Conservation (phyloP, 92 coral and sea anemone genomes). For the Zoanthus gigantus region DNA sequence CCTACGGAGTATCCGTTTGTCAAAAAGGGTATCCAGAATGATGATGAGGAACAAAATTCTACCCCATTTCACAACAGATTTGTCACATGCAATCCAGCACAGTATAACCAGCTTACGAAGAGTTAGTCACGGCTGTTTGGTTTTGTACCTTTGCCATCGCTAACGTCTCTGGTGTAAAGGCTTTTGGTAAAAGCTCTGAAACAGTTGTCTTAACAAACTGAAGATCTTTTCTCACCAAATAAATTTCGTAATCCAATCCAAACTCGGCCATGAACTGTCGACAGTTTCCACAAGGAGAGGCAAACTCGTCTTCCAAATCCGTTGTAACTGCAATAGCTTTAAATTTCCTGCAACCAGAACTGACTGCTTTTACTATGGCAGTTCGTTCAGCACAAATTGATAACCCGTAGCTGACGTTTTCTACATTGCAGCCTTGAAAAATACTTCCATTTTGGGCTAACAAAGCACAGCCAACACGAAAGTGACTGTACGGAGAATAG, state of each 20-base stretch:
- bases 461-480: slow-evolving; percentile 97
- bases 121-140: neutral
- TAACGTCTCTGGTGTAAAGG: slow-evolving; percentile 81
- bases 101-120: no score
- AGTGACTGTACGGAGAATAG: slow-evolving; percentile 95
- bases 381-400: slow-evolving; percentile 96
- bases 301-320: slow-evolving; percentile 72
- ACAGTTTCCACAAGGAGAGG: slow-evolving; percentile 94
- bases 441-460: slow-evolving; percentile 82
- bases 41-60: no score
- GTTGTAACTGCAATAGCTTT: slow-evolving; percentile 89
- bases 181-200: slow-evolving; percentile 77
- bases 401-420: slow-evolving; percentile 90
- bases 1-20: no score
- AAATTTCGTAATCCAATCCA: slow-evolving; percentile 91
- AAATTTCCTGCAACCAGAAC: slow-evolving; percentile 86
- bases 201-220: slow-evolving; percentile 71
- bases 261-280: slow-evolving; percentile 96
- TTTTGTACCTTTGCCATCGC: slow-evolving; percentile 46
- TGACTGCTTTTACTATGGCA: slow-evolving; percentile 96
- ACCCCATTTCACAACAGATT: no score
- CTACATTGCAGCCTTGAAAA: slow-evolving; percentile 94
- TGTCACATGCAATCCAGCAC: no score
- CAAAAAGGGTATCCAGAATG: no score
- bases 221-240: slow-evolving; percentile 81